These are phyloP conservation scores for Oreocharis arfaki DNA, from an alignment of 2,113 vertebrate genomes.

Conservation along the genomic window DNA sequence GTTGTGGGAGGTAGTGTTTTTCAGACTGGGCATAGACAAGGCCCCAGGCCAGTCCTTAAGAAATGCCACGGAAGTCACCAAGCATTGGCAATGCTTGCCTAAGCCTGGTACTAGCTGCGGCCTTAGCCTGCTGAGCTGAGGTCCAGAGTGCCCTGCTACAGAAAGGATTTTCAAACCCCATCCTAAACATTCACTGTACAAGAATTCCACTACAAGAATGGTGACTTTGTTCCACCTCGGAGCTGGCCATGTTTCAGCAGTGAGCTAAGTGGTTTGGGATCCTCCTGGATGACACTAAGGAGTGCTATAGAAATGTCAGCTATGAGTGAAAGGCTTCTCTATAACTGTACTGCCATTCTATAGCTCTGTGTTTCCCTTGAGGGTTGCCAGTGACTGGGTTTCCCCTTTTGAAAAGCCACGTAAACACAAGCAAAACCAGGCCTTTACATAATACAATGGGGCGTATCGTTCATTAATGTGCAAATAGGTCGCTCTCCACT, in stretches of 20 bases:
- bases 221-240: not conserved
- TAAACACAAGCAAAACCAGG: not conserved
- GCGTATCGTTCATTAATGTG: not conserved
- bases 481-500: slow-evolving; percentile 39
- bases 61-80: not conserved
- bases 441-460: slow-evolving; percentile 13
- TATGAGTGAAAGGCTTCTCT: slow-evolving; percentile 22
- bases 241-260: not conserved
- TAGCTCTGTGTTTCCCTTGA: slow-evolving; percentile 1
- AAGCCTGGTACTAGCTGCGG: not conserved
- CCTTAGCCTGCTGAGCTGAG: not conserved
- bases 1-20: not conserved
- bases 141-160: not conserved
- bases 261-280: slow-evolving; percentile 48
- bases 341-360: not conserved
- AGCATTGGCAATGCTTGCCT: fast-evolving
- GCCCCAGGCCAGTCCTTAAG: not conserved
- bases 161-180: not conserved
- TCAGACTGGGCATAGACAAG: not conserved
- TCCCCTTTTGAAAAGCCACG: not conserved
- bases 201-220: not conserved
- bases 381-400: not conserved
- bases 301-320: slow-evolving; percentile 13
- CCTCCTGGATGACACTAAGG: not conserved
- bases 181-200: not conserved